Percentiles rank a stretch among this genome's conserved stretches.
phyloP scores from a whole-genome alignment of 2,888 invertebrate genomes.

The Drosophila anomelani region DNA sequence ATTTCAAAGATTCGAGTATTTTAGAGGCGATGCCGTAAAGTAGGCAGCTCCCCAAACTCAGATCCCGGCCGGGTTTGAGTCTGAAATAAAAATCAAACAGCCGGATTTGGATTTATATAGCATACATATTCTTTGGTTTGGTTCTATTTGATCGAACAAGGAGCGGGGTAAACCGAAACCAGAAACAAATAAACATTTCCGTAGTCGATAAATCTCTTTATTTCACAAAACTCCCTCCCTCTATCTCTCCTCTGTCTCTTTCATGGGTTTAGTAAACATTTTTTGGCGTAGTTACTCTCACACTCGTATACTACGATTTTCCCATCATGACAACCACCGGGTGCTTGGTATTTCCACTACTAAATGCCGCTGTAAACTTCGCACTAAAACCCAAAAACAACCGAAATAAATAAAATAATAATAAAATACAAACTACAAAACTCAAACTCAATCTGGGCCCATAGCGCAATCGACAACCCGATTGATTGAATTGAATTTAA shows the following conservation, averaged over 20 bases:
- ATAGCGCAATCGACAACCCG: slow-evolving; percentile 56
- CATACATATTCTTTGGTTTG: slow-evolving; percentile 21
- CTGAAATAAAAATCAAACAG: slow-evolving; percentile 10
- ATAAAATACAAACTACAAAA: slow-evolving; percentile 45
- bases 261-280: slow-evolving; percentile 56
- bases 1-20: slow-evolving; percentile 2
- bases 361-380: slow-evolving; percentile 74
- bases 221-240: slow-evolving; percentile 28
- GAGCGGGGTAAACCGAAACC: slow-evolving; percentile 6
- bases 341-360: slow-evolving; percentile 76
- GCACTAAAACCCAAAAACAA: slow-evolving; percentile 67
- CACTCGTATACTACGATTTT: slow-evolving; percentile 35
- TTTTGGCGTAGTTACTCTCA: slow-evolving; percentile 30
- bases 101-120: slow-evolving; percentile 1
- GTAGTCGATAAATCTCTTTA: slow-evolving; percentile 49
- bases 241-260: slow-evolving; percentile 44
- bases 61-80: slow-evolving; percentile 3
- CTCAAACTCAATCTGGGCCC: slow-evolving; percentile 52
- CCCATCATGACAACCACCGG: slow-evolving; percentile 60
- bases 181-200: slow-evolving; percentile 19
- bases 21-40: slow-evolving; percentile 53
- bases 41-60: slow-evolving; percentile 30
- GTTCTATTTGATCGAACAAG: slow-evolving; percentile 14
- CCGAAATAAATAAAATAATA: slow-evolving; percentile 32
- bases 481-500: slow-evolving; percentile 59